phyloP scores from a whole-genome alignment of 2,888 invertebrate genomes.

The Colostygia pectinataria region DNA sequence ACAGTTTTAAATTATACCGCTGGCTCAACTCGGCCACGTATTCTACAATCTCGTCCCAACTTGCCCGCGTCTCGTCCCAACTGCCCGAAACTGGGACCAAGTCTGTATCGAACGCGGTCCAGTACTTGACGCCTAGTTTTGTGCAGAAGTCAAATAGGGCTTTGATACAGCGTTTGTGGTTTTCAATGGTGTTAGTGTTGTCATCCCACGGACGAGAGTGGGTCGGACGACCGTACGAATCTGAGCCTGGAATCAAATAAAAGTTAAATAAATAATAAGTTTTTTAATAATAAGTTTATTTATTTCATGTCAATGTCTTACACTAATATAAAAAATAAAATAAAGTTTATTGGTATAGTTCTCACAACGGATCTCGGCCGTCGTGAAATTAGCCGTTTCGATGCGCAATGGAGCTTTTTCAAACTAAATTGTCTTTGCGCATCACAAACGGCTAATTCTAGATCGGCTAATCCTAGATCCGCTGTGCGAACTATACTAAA shows the following conservation, averaged over 20 bases:
- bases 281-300: too few relatives aligned
- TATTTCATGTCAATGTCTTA: too few relatives aligned
- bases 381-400: too few relatives aligned
- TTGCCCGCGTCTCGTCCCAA: constrained; percentile 78
- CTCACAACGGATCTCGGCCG: too few relatives aligned
- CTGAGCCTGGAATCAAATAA: constrained; percentile 49
- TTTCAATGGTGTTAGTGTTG: constrained; percentile 77
- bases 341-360: too few relatives aligned
- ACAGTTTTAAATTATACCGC: constrained; percentile 79
- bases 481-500: too few relatives aligned
- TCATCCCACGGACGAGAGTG: constrained; percentile 82
- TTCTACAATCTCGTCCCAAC: constrained; percentile 83
- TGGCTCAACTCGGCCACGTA: constrained; percentile 80
- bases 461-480: too few relatives aligned
- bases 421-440: too few relatives aligned
- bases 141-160: constrained; percentile 85
- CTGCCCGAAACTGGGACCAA: constrained; percentile 80
- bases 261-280: too few relatives aligned
- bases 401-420: too few relatives aligned
- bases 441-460: too few relatives aligned
- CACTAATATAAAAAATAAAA: too few relatives aligned
- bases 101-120: constrained; percentile 86
- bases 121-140: constrained; percentile 84
- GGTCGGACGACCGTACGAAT: constrained; percentile 70
- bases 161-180: constrained; percentile 82